Evolutionary conservation across 2,888 invertebrate species (phyloP), one percentile per base, ranked within the genome.

Genomic region (Alloscopus bannaensis): DNA sequence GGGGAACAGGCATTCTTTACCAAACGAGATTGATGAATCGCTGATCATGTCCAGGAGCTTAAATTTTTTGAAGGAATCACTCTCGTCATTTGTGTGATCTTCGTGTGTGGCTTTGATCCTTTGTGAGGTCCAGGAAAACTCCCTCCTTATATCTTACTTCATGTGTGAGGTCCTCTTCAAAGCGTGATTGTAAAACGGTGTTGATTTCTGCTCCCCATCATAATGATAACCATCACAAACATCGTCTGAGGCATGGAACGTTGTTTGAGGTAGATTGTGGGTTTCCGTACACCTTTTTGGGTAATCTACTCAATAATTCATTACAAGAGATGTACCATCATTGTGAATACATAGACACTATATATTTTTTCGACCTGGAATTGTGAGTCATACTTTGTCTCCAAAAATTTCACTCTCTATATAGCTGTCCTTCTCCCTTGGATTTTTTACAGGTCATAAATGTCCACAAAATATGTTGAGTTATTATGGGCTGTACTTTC

Each of bases 11-110:
- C 8, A 36, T 36, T 36, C 13, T 36, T 36, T n/a, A n/a, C n/a
- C n/a, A n/a, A n/a, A n/a, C 20, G 72, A 79, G 72, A 79, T 79
- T 79, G 62, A 72, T 79, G 79, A 69, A 71, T 26, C 40, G n/a
- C 4, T n/a, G 45, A 80, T 73, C 80, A 68, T 80, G 80, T 80
- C 73, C 80, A 80, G 80, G 64, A 80, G 80, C 73, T 45, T 36
- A 36, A 13, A 36, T 36, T 78, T 65, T 50, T 11, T 47, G 22
- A 50, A 50, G 36, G 13, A 13, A 36, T 36, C 13, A 6, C 6
- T 40, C 18, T 40, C 20, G 18, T 31, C 22, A 20, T 64, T 28
- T 47, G 13, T 16, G 42, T 64, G 60, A 77, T 79, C 79, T 28
- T 72, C 79, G 79, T 79, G 79, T 79, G 79, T 79, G 79, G 79